phyloP scores from a whole-genome alignment of 2,113 vertebrate genomes.

The Lagopus leucura region DNA sequence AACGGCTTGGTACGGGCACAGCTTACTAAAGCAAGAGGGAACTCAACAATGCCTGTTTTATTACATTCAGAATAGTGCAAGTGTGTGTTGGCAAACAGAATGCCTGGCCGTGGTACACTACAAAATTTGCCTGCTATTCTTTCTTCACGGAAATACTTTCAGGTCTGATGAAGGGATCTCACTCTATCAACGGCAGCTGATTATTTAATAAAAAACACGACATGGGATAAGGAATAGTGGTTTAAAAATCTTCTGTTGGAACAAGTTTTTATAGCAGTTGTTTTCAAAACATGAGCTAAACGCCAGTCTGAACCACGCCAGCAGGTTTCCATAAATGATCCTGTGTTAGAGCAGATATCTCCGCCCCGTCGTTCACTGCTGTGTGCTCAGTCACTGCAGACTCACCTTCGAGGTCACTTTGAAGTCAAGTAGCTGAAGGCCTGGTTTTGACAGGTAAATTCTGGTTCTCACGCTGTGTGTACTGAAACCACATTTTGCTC shows the following conservation, averaged over 20 bases:
- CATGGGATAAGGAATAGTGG: not conserved
- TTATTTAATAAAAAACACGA: not conserved
- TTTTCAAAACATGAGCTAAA: conserved; percentile 33
- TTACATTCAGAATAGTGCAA: not conserved
- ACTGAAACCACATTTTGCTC: not conserved
- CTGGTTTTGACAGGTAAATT: conserved; percentile 50
- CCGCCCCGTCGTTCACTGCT: not conserved
- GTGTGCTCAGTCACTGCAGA: not conserved
- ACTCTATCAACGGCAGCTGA: not conserved
- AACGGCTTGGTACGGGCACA: conserved; percentile 20
- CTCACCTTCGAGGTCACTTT: conserved; percentile 56
- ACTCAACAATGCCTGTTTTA: conserved; percentile 2
- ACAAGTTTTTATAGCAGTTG: not conserved
- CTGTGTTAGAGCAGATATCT: not conserved
- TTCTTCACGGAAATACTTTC: not conserved
- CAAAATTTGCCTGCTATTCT: not conserved
- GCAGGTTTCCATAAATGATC: conserved; percentile 19
- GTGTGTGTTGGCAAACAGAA: not conserved
- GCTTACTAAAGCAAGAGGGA: not conserved
- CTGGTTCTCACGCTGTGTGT: conserved; percentile 49
- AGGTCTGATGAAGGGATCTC: conserved; percentile 11
- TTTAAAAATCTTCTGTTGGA: not conserved
- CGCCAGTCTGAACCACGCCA: not conserved
- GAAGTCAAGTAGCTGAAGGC: conserved; percentile 50
- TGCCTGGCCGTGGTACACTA: conserved; percentile 7